Conservation (phyloP, 2,797 vertebrate genomes). For the Mastacembelus armatus region DNA sequence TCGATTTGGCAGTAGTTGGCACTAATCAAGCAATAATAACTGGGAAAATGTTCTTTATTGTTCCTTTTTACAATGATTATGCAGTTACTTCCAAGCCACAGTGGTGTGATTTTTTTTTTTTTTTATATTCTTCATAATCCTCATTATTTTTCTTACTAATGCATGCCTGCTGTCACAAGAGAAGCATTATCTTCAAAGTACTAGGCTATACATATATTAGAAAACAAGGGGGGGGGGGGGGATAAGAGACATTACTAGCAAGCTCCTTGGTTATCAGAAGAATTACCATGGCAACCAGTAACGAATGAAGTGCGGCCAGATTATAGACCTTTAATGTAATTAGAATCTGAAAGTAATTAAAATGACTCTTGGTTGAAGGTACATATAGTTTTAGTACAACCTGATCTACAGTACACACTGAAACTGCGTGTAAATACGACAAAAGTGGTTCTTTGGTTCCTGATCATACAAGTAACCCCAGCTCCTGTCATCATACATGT, state of each 20-base stretch:
- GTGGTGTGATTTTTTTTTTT: constrained; percentile 58
- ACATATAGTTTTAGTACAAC: constrained; percentile 36
- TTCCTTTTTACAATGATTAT: constrained; percentile 56
- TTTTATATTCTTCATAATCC: constrained; percentile 26
- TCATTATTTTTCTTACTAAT: constrained; percentile 56
- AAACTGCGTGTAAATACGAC: constrained; percentile 34
- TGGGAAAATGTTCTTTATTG: constrained; percentile 46
- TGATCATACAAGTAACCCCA: constrained; percentile 34
- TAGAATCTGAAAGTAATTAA: constrained; percentile 53
- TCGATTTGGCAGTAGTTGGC: constrained; percentile 57
- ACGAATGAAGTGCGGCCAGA: constrained; percentile 39
- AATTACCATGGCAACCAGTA: constrained; percentile 67
- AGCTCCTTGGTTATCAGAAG: constrained; percentile 60
- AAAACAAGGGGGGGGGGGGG: constrained; percentile 29
- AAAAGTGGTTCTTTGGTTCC: constrained; percentile 16
- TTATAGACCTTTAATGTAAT: constrained; percentile 56
- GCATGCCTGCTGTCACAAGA: constrained; percentile 51
- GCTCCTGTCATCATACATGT: constrained; percentile 8
- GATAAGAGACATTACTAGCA: constrained; percentile 47
- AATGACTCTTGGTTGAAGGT: constrained; percentile 46
- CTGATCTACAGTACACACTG: constrained; percentile 36
- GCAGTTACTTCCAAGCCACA: constrained; percentile 36
- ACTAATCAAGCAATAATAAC: constrained; percentile 65
- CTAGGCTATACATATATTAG: constrained; percentile 28
- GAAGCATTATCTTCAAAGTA: constrained; percentile 51